Conservation (phyloP, 2,797 vertebrate genomes). For the Dermochelys coriacea region DNA sequence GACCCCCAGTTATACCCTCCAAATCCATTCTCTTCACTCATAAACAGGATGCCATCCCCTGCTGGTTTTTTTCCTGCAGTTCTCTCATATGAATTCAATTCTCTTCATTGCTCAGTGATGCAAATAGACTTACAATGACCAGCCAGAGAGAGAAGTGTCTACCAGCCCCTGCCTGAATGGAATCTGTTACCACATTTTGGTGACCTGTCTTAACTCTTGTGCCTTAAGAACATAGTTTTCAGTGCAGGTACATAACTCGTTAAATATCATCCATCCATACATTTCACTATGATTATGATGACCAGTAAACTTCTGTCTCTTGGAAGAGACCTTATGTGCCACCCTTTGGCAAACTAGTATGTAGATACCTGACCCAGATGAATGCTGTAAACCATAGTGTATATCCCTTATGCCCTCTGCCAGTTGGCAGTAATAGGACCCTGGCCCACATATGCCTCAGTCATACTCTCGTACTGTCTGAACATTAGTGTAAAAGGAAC, state of each 20-base stretch:
- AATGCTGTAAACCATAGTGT: background rate
- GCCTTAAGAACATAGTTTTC: background rate
- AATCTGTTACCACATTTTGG: too few relatives aligned
- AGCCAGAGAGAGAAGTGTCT: too few relatives aligned
- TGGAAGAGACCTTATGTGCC: background rate
- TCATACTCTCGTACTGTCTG: background rate
- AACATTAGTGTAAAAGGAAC: background rate
- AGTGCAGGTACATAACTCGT: background rate
- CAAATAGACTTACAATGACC: too few relatives aligned
- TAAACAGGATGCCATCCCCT: too few relatives aligned
- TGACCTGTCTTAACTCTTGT: background rate
- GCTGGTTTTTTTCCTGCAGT: too few relatives aligned
- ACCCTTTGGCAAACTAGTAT: background rate
- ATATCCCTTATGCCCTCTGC: background rate
- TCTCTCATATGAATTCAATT: too few relatives aligned
- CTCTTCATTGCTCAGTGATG: too few relatives aligned
- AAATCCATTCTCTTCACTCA: too few relatives aligned
- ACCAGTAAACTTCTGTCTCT: background rate
- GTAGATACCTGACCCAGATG: background rate
- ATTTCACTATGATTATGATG: background rate
- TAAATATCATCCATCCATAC: background rate
- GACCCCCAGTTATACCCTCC: too few relatives aligned
- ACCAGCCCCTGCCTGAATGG: too few relatives aligned
- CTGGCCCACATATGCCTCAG: background rate
- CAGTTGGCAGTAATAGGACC: background rate